Conservation (phyloP, 1,140 invertebrate genomes). For the Neodiprion fabricii region DNA sequence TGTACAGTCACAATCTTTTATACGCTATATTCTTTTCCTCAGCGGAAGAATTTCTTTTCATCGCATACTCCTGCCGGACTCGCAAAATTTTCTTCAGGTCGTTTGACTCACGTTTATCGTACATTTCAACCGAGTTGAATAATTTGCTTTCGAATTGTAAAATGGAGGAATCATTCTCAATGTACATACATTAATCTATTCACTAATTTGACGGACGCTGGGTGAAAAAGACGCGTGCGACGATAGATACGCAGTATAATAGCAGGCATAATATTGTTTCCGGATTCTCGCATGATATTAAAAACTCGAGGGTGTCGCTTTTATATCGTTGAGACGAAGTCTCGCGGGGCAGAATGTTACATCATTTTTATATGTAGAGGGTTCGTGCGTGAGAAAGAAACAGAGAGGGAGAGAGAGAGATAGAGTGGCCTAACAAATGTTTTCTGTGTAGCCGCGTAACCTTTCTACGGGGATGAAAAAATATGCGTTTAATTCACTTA, state of each 20-base stretch:
- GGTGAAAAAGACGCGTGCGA: too few species aligned
- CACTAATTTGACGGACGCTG: too few species aligned
- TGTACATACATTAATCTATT: neutral
- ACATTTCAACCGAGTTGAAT: too few species aligned
- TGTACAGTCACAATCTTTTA: too few species aligned
- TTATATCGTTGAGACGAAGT: neutral
- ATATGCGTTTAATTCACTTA: too few species aligned
- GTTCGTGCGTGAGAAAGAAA: slow-evolving; percentile 14
- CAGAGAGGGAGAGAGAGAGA: slow-evolving; percentile 12
- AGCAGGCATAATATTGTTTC: too few species aligned
- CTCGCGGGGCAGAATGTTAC: neutral
- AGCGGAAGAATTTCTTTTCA: too few species aligned
- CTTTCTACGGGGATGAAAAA: too few species aligned
- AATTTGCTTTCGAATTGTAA: neutral
- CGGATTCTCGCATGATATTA: neutral
- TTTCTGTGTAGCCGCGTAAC: too few species aligned
- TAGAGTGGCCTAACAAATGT: neutral
- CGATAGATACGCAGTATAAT: too few species aligned
- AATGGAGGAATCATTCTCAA: neutral
- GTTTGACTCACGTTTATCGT: neutral
- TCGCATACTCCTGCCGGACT: too few species aligned
- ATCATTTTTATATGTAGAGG: slow-evolving; percentile 16
- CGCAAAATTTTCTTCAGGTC: neutral
- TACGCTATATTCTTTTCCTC: too few species aligned
- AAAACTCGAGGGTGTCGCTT: neutral